Evolutionary conservation across 2,113 vertebrate species (phyloP).

Genomic region (Megaceryle torquata): DNA sequence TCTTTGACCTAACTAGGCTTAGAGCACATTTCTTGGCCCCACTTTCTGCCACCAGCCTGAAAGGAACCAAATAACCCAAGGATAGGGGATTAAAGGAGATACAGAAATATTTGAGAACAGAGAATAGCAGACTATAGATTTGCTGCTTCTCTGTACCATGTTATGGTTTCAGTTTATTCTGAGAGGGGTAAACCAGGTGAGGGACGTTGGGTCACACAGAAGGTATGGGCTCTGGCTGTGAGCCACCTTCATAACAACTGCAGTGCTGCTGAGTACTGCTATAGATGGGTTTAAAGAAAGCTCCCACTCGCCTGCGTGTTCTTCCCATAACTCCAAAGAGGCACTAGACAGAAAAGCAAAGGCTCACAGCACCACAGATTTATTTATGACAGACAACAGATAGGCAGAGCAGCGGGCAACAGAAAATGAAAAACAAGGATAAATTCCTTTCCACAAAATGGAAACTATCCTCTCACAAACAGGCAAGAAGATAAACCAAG

Average conservation of each 20-base stretch:
- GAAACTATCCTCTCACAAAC: neutral
- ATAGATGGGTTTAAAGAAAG: neutral
- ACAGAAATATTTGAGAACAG: neutral
- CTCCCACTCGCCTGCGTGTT: neutral
- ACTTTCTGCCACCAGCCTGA: neutral
- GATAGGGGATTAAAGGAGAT: neutral
- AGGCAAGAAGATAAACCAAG: neutral
- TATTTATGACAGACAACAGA: slow-evolving; percentile 2
- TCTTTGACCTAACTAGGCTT: slow-evolving; percentile 10
- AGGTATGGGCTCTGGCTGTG: neutral
- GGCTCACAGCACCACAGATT: neutral
- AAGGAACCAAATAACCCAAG: neutral
- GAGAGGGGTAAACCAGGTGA: neutral
- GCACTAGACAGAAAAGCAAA: neutral
- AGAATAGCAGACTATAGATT: neutral
- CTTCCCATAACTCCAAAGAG: neutral
- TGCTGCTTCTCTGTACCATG: neutral
- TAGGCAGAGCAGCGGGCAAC: neutral
- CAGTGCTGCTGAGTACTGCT: neutral
- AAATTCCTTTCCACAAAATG: neutral
- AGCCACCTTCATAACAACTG: neutral
- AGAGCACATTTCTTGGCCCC: neutral
- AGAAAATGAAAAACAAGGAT: neutral
- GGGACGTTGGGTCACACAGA: neutral
- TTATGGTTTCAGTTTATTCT: neutral